Base-by-base conservation (phyloP, 2,888 invertebrate genomes). In the Zygogramma bicolorata region DNA sequence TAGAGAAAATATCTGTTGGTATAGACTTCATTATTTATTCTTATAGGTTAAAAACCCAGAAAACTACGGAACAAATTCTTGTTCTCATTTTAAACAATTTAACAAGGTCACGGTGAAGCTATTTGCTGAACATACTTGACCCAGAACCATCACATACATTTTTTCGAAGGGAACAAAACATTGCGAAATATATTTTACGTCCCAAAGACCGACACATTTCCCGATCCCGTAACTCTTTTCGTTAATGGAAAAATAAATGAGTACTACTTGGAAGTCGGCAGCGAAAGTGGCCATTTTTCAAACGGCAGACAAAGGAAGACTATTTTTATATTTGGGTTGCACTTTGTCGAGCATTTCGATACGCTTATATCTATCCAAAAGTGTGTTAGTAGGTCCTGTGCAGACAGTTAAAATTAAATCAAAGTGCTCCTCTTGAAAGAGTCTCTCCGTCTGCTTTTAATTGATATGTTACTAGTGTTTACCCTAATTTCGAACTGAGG, bases 351-450 rank as follows among this genome's bases (percentile, higher is more conserved):
- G 63, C 60, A 71, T 71, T 68, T 60, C 58, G 53, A 38, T 57
- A 60, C 65, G 38, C 53, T 46, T 68, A 65, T 63, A 57, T 63
- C 60, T 67, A 40, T 25, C 27, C 49, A 73, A 70, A 77, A 74
- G 68, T 75, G 70, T 77, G 77, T 77, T 74, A 77, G 74, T 77
- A 71, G 77, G 74, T 76, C 74, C 74, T 68, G 75, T 71, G 70
- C 68, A 70, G 58, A 46, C 53, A 53, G 53, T 53, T 53, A 53
- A 53, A 53, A 25, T 53, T 53, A 53, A 60, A 60, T 65, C 15
- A 25, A 57, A 57, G 22, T 57, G 31, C 7, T 10, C 29, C 46
- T 63, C 31, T 46, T 20, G 27, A 49, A 25, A 62, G 53, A 53
- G 25, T 25, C 53, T 53, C 15, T 53, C 27, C 25, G 53, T 53